Percentiles rank a stretch among this genome's conserved stretches.
Conservation (phyloP, 2,797 vertebrate genomes). For the Pogoniulus pusillus region DNA sequence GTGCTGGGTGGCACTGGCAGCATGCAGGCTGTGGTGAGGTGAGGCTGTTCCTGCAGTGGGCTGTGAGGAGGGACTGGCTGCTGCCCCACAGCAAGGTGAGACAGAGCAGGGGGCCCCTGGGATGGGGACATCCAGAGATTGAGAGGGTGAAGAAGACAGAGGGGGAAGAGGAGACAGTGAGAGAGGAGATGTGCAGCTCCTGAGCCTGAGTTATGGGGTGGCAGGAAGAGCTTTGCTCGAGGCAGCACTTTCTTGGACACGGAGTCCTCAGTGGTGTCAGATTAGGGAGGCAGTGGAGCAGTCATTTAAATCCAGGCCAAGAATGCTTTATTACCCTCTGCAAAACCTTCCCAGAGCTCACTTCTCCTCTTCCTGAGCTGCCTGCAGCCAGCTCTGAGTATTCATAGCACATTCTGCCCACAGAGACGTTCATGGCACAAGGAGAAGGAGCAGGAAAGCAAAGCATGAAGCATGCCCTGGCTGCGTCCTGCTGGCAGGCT, state of each 20-base stretch:
- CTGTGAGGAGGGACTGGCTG: accelerated
- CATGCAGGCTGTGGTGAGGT: no score
- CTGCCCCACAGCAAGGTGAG: not conserved
- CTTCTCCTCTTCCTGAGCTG: not conserved
- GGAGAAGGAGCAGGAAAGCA: not conserved
- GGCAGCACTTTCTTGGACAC: not conserved
- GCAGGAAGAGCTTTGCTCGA: conserved; percentile 23
- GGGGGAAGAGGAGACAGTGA: not conserved
- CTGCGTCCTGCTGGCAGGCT: not conserved
- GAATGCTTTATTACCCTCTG: not conserved
- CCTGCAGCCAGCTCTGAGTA: not conserved
- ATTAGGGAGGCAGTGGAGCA: not conserved
- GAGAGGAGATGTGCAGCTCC: not conserved
- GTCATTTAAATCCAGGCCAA: not conserved
- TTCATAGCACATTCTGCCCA: not conserved
- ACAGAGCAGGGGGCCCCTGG: accelerated
- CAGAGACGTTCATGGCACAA: not conserved
- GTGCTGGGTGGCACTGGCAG: no score
- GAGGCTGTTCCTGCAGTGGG: not conserved
- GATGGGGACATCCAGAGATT: not conserved
- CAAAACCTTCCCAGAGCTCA: not conserved
- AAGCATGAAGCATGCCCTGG: accelerated
- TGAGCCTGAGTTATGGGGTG: conserved; percentile 21
- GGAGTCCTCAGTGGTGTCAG: not conserved
- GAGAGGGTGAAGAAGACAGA: conserved; percentile 12